Percentiles rank a stretch among this genome's conserved stretches.
phyloP scores from a whole-genome alignment of 2,113 vertebrate species.

The Channa maculata region DNA sequence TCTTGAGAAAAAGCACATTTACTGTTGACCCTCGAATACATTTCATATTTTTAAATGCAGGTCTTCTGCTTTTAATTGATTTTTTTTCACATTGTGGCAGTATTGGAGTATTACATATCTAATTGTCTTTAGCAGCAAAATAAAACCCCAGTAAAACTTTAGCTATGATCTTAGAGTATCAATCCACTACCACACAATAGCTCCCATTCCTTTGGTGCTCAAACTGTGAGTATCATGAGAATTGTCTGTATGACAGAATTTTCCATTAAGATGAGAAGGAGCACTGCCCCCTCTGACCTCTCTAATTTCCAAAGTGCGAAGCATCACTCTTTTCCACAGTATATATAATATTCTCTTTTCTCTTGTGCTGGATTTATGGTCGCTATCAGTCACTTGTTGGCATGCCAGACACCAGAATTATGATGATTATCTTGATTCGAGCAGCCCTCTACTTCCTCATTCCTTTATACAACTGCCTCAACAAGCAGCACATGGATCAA shows the following conservation, averaged over 20 bases:
- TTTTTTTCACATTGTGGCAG: background rate
- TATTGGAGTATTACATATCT: too few relatives aligned
- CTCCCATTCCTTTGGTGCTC: conserved; percentile 25
- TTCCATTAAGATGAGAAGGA: conserved; percentile 47
- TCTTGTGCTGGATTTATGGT: conserved; percentile 67
- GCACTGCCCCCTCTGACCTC: conserved; percentile 30
- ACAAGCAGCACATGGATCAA: conserved; percentile 70
- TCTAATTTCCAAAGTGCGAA: conserved; percentile 73
- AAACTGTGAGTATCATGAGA: conserved; percentile 1
- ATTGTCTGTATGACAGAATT: conserved; percentile 32
- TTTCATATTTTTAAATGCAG: background rate
- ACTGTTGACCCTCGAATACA: background rate
- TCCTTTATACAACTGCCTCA: conserved; percentile 49
- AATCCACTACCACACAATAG: background rate
- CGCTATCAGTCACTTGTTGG: conserved; percentile 66
- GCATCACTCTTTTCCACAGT: conserved; percentile 61
- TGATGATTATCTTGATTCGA: conserved; percentile 74
- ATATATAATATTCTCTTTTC: conserved; percentile 60
- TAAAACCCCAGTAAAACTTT: background rate
- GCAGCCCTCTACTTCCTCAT: conserved; percentile 59
- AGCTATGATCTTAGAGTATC: background rate
- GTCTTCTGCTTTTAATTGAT: background rate
- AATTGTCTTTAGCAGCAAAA: too few relatives aligned
- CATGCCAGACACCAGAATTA: conserved; percentile 72
- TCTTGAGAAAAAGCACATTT: background rate